Base-by-base conservation (phyloP, 2,888 invertebrate genomes). In the Labia minor region DNA sequence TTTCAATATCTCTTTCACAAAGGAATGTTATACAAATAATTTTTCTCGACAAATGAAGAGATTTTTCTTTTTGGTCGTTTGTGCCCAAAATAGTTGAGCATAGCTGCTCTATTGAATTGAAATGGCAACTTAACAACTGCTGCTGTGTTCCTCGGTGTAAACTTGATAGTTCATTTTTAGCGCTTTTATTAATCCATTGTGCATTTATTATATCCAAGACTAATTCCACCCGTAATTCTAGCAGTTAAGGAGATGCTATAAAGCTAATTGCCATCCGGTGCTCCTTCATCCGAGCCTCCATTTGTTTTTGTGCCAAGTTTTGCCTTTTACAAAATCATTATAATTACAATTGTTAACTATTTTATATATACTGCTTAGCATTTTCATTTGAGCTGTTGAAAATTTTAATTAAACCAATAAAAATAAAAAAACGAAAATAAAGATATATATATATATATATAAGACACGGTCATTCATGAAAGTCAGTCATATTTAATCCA, bases 231-330 rank as follows among this genome's bases (percentile, higher is more conserved):
- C 49, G 49, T 49, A 49, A 49, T 49, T 49, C 49, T 14, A 49
- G 49, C 49, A 49, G 49, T 49, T 49, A 49, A 49, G n/a, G 16
- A 16, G 16, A 49, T 49, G 49, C 49, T 16, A 49, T 49, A 49
- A 49, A 49, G 49, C 49, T 49, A 49, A 49, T 49, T 49, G 49
- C 49, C 49, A 49, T 49, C 49, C 49, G 49, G 49, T 49, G 49
- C 49, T 49, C 49, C 49, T 49, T 49, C 49, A 49, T 14, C 49
- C 49, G 49, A 8, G 49, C 49, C 49, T 4, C 49, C 49, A 49
- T 49, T 49, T 49, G 49, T 49, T 49, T 49, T 11, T 49, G 14
- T 49, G 49, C 49, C 49, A 49, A 49, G 49, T 49, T 49, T 3
- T 49, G 49, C 49, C 16, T 49, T 49, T 49, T 49, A 49, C 49